Conservation (phyloP, 2,888 invertebrate species). For the Brachylomia viminalis region DNA sequence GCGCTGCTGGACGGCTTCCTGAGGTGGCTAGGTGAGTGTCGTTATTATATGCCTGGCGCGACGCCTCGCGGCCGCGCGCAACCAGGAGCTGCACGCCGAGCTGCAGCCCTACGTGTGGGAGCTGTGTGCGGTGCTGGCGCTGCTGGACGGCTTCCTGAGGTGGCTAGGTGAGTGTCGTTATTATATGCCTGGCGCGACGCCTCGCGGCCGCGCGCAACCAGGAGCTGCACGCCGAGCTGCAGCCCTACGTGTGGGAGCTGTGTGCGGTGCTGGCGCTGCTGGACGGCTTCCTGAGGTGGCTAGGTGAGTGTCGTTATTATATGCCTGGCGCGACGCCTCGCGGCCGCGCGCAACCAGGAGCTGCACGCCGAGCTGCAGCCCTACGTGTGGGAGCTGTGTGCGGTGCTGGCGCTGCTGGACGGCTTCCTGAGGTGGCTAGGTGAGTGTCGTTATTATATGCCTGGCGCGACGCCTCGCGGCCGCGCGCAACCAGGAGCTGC, state of each 20-base stretch:
- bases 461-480: no score
- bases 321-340: no score
- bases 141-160: no score
- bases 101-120: no score
- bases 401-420: conserved; percentile 96
- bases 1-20: no score
- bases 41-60: no score
- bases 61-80: no score
- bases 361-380: conserved; percentile 98
- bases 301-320: conserved; percentile 91
- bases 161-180: no score
- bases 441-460: conserved; percentile 79
- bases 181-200: conserved; percentile 93
- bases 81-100: no score
- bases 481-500: conserved; percentile 96
- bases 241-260: conserved; percentile 99
- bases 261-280: conserved; percentile 96
- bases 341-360: conserved; percentile 96
- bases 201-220: conserved; percentile 92
- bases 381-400: conserved; percentile 98
- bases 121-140: no score
- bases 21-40: no score
- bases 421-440: conserved; percentile 98
- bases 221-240: conserved; percentile 97
- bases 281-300: conserved; percentile 97